Evolutionary conservation across 2,888 invertebrate species (phyloP), one percentile per base, ranked within the genome.

Genomic region (Drosophila paranaensis): DNA sequence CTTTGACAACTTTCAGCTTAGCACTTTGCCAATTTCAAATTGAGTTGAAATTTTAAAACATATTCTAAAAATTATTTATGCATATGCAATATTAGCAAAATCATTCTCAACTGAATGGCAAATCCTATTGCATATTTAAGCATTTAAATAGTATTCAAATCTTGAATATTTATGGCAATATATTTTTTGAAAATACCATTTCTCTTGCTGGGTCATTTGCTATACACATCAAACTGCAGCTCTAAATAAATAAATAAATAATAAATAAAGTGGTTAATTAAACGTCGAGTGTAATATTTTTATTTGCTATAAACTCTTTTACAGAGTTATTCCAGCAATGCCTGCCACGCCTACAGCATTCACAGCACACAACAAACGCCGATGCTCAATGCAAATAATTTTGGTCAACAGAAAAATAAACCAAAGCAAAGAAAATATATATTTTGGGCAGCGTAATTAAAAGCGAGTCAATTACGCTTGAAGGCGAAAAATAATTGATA

Each of bases 401-500:
- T 27, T 27, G 27, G 13, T 27, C 4, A 46, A 46, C 39, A 37
- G 13, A 2, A 42, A 40, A 66, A 45, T 20, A 35, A 39, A 27
- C 10, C 42, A 33, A 45, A 25, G 11, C 54, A 48, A 10, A 25
- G 42, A 25, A 27, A 43, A 14, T 16, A 54, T 33, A 42, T 42
- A 37, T 57, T 56, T 20, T 2, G 1, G 16, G 13, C 6, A 3
- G 11, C 16, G 20, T 11, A 33, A 37, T 43, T 50, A 51, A 62
- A 50, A 37, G 25, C 20, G 11, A 77, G 16, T 60, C 63, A 71
- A 71, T 56, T 70, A 46, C 35, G 50, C 20, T 39, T 10, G 14
- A 45, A 14, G 42, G 27, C 10, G 11, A 33, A 60, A 42, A 45
- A 37, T 35, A 55, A 50, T 60, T 51, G 25, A n/a, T 13, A 27